A percentile compares a stretch with the other conserved stretches of the same genome.
phyloP scores from a whole-genome alignment of 2,888 invertebrate species.

The Ischnura elegans region DNA sequence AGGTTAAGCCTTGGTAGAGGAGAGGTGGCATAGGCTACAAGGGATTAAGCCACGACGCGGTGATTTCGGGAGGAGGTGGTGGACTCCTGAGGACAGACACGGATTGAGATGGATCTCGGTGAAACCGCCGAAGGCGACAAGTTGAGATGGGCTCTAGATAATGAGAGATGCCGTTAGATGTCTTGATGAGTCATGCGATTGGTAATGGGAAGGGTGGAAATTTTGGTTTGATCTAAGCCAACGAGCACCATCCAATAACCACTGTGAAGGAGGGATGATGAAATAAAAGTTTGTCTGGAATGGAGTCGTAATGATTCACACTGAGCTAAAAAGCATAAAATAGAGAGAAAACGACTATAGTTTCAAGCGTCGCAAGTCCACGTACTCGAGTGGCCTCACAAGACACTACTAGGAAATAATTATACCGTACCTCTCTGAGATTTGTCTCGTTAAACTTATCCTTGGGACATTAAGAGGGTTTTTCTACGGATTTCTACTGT shows the following conservation, averaged over 20 bases:
- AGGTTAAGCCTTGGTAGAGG: background rate
- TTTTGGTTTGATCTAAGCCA: constrained; percentile 28
- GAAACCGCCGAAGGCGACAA: background rate
- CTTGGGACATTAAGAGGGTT: too few species aligned
- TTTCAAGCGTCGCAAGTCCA: background rate
- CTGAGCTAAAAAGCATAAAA: background rate
- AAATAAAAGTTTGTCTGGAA: background rate
- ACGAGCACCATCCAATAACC: constrained; percentile 19
- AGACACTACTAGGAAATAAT: too few species aligned
- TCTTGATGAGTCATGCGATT: constrained; percentile 37
- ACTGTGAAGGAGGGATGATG: background rate
- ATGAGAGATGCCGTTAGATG: constrained; percentile 27
- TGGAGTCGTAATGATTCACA: background rate
- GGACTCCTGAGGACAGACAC: background rate
- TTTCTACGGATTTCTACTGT: too few species aligned
- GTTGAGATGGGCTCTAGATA: background rate
- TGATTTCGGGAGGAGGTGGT: background rate
- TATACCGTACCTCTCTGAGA: too few species aligned
- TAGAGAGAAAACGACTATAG: background rate
- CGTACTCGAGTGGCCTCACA: too few species aligned
- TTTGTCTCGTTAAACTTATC: too few species aligned
- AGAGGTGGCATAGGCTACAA: background rate
- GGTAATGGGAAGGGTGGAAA: background rate
- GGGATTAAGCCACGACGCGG: background rate
- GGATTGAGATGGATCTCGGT: constrained; percentile 5